Evolutionary conservation across 2,888 invertebrate species (phyloP).

Genomic region (Apoda limacodes): DNA sequence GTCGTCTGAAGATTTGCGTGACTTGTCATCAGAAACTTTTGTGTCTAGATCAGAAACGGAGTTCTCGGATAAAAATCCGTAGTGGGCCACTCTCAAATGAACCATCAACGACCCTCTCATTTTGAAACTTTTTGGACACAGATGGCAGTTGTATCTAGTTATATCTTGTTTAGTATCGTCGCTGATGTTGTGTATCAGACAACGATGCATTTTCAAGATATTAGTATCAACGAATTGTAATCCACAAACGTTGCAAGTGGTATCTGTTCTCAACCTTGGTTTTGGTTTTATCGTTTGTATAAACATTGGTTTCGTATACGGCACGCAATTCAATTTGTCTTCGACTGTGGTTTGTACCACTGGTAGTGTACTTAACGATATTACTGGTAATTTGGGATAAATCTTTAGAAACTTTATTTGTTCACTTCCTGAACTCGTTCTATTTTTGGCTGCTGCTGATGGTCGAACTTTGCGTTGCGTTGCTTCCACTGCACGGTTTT

Average conservation of each 20-base stretch:
- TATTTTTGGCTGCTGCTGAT: conserved; percentile 50
- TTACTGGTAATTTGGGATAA: conserved; percentile 54
- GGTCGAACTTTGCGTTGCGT: conserved; percentile 39
- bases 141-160: conserved; percentile 76
- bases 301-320: conserved; percentile 28
- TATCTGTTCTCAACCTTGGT: conserved; percentile 29
- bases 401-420: conserved; percentile 60
- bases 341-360: conserved; percentile 39
- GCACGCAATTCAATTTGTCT: conserved; percentile 25
- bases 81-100: conserved; percentile 84
- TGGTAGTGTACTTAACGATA: conserved; percentile 45
- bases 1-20: conserved; percentile 23
- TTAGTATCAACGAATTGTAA: conserved; percentile 77
- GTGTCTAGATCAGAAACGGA: conserved; percentile 26
- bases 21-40: conserved; percentile 21
- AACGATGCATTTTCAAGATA: conserved; percentile 80
- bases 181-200: conserved; percentile 73
- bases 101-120: conserved; percentile 87
- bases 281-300: conserved; percentile 35
- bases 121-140: conserved; percentile 84
- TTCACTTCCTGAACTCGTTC: conserved; percentile 29
- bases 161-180: conserved; percentile 38
- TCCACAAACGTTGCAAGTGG: conserved; percentile 76
- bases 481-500: conserved; percentile 25
- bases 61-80: conserved; percentile 49